Base-by-base conservation (phyloP, 2,797 vertebrate species). In the Centropyge bicolor region DNA sequence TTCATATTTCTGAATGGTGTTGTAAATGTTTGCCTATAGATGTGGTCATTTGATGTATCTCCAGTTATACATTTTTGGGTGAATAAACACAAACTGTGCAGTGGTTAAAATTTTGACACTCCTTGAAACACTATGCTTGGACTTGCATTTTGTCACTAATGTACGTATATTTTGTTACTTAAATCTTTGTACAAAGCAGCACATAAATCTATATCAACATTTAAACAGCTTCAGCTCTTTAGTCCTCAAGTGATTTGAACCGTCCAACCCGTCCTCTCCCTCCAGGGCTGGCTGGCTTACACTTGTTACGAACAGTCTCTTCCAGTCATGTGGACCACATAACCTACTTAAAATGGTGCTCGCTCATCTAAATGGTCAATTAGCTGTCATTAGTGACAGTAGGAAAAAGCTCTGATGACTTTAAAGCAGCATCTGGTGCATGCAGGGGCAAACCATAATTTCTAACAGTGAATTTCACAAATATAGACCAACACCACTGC, bases 371-470 rank as follows among this genome's bases (percentile, higher is more conserved):
- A 86, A 80, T 46, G 40, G 8, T 54, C 66, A 52, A 68, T 75
- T 49, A 38, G 49, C 60, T 56, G 22, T 77, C 66, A 56, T 77
- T 73, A 79, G 38, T 16, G 22, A 61, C 56, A 52, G 51, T 6
- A 36, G 48, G 19, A 31, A 60, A 35, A 67, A n/a, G 8, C 70
- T 74, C 9, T 74, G 70, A 72, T 74, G 80, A 68, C 63, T 67
- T 8, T 27, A 79, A 16, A 60, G 70, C 46, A 65, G 57, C 74
- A 75, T 70, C 75, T 85, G 85, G 72, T 81, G 67, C 0, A 0
- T 20, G 38, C 51, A 35, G 35, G 5, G n/a, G n/a, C 48, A 24
- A 3, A 64, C 22, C 1, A 14, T 70, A 36, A 72, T 17, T 55
- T 43, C 31, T 6, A 45, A 56, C 11, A 38, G 24, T 70, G 35